Base-by-base conservation (phyloP, 1,140 invertebrate species). In the Drosophila melanica region DNA sequence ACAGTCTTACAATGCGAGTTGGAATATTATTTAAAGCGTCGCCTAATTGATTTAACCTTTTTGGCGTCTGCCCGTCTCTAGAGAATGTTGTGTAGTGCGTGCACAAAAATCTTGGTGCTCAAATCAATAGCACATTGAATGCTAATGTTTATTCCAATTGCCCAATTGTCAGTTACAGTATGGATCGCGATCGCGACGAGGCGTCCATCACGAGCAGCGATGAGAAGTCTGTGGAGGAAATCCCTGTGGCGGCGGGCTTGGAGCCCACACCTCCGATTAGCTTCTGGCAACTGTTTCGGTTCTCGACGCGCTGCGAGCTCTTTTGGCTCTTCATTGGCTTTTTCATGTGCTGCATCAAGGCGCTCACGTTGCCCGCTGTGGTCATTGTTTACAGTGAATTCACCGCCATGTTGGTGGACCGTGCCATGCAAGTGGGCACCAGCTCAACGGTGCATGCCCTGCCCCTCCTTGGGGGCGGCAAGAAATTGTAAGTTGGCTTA, bases 351-450 rank as follows among this genome's bases (percentile, higher is more conserved):
- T 91, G 92, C 27, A 82, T 95, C 41, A 94, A 94, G 79, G 94
- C 94, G 3, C 74, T 95, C 18, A 94, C 94, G 55, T 93, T 95
- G 76, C 94, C 96, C 3, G 84, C 94, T 5, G 94, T 95, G n/a
- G 94, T 95, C n/a, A 93, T 95, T 5, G 92, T 95, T 4, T 96
- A 96, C 92, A 95, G 95, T 23, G 93, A 94, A 75, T 93, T 96
- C 66, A 95, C 95, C 0, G 94, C 94, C 1, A 92, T 95, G 60
- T 90, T 95, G 75, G 94, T 95, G 8, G 93, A 93, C 62, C 69
- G 93, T 0, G 92, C 93, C 67, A 90, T 81, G 33, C 77, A 79
- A 0, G 72, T 86, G 6, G 85, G 92, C 1, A 92, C 91, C 1
- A 81, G 92, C 20, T 94, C 93, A 42, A 92, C 91, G 18, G 91